phyloP scores from a whole-genome alignment of 2,888 invertebrate genomes.

The Petrolisthes manimaculis region DNA sequence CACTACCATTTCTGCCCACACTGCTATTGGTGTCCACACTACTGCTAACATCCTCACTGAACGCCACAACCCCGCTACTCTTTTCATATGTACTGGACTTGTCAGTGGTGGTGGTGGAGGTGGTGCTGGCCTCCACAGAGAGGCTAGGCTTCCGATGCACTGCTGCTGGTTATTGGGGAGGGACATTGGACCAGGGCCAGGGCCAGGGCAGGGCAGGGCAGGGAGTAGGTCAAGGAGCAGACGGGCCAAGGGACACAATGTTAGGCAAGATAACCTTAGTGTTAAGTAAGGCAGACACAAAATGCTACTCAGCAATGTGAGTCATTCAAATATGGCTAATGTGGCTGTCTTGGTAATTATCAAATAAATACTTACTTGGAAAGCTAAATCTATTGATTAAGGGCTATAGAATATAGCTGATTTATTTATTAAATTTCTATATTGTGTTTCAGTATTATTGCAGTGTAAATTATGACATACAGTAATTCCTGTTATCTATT shows the following conservation, averaged over 20 bases:
- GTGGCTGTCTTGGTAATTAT: background rate
- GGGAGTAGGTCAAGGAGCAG: background rate
- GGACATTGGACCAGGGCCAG: conserved; percentile 23
- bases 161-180: conserved; percentile 10
- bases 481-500: background rate
- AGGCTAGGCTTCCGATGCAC: conserved; percentile 47
- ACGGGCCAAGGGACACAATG: conserved; percentile 35
- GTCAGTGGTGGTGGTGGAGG: background rate
- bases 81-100: background rate
- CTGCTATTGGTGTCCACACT: conserved; percentile 7
- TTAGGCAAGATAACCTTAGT: conserved; percentile 37
- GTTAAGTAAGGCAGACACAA: conserved; percentile 34
- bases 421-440: background rate
- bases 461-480: background rate
- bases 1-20: conserved; percentile 7
- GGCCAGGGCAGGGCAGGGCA: background rate
- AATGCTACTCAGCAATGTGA: conserved; percentile 39
- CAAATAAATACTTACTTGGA: background rate
- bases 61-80: background rate
- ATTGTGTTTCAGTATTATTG: background rate
- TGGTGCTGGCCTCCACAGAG: conserved; percentile 21
- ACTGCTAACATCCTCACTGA: background rate
- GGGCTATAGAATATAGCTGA: background rate
- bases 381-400: background rate
- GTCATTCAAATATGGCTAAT: conserved; percentile 24